phyloP scores from a whole-genome alignment of 2,797 vertebrate genomes.

The Urophycis tenuis region DNA sequence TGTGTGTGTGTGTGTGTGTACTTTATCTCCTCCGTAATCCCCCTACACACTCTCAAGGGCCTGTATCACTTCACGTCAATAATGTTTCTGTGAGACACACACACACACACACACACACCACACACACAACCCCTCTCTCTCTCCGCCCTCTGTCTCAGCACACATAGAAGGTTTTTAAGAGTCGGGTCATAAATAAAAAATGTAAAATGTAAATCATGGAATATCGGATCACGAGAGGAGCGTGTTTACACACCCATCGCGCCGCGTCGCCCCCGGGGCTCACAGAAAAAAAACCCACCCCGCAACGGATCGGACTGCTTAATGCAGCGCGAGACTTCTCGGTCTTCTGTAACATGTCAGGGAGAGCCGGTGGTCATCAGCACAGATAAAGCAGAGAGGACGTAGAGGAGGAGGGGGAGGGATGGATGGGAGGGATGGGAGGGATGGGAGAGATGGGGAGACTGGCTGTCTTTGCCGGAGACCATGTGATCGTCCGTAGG shows the following conservation, averaged over 20 bases:
- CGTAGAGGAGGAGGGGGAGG: background rate
- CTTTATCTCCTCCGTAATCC: background rate
- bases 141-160: background rate
- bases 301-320: background rate
- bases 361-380: too few species aligned
- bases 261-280: too few species aligned
- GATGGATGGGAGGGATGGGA: background rate
- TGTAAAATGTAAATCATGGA: too few species aligned
- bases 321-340: background rate
- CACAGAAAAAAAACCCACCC: too few species aligned
- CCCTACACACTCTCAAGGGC: background rate
- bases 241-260: too few species aligned
- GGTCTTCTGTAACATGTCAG: background rate
- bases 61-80: conserved; percentile 1
- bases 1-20: background rate
- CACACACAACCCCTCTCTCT: too few species aligned
- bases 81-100: background rate
- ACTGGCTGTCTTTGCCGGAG: background rate
- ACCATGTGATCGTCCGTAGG: background rate
- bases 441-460: background rate
- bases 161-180: background rate
- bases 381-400: too few species aligned
- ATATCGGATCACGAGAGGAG: too few species aligned
- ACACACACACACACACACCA: background rate
- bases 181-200: too few species aligned